These are phyloP conservation scores for Epinotia demarniana DNA, from an alignment of 2,888 invertebrate species.

Conservation along the genomic window DNA sequence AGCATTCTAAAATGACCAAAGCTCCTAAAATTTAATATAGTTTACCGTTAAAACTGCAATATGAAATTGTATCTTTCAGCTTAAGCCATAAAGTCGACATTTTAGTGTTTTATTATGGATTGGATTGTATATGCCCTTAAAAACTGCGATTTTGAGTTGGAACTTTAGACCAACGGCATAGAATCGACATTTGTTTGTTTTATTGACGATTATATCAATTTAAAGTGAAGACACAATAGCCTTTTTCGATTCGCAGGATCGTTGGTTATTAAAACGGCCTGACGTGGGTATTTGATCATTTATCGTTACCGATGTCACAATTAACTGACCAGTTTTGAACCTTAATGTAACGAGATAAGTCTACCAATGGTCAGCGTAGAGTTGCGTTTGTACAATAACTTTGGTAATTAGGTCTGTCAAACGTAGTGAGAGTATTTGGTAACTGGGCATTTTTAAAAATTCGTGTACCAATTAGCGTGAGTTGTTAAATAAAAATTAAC, in stretches of 20 bases:
- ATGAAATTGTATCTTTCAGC: not conserved
- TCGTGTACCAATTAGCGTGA: no score
- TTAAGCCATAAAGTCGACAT: not conserved
- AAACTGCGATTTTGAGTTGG: not conserved
- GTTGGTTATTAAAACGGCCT: conserved; percentile 1
- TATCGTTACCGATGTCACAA: not conserved
- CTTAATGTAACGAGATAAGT: not conserved
- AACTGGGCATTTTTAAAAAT: no score
- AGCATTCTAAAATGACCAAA: not conserved
- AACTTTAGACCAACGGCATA: not conserved
- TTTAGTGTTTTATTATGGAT: not conserved
- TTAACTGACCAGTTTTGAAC: not conserved
- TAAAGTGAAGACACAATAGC: not conserved
- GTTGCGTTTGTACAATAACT: not conserved
- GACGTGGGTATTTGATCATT: conserved; percentile 7
- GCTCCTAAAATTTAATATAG: not conserved
- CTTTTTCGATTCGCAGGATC: not conserved
- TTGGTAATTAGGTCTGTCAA: not conserved
- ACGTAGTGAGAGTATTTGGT: not conserved
- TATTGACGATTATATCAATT: not conserved
- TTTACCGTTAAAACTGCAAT: not conserved
- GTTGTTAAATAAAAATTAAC: no score
- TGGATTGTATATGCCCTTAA: not conserved
- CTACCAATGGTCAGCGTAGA: not conserved
- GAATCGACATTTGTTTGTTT: not conserved